These are phyloP conservation scores for Hypotaenidia philippensis DNA, from an alignment of 2,797 vertebrate species.

Conservation along the genomic window DNA sequence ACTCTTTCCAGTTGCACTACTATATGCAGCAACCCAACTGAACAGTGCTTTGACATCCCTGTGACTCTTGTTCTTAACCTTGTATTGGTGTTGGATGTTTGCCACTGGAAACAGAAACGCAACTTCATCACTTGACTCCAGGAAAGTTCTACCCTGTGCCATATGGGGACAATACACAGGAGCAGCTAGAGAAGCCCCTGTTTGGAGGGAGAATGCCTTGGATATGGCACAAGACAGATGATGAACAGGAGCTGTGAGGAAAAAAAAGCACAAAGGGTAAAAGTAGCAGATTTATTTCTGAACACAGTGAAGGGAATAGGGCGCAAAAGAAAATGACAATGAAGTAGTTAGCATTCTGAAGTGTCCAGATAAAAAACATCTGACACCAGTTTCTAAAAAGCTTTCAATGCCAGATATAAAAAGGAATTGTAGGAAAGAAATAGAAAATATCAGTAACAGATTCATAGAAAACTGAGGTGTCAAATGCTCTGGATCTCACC, in stretches of 20 bases:
- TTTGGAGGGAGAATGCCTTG: not conserved
- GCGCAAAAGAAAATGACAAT: not conserved
- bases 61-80: constrained; percentile 16
- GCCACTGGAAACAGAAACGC: constrained; percentile 69
- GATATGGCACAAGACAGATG: not conserved
- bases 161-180: constrained; percentile 42
- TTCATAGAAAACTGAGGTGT: not conserved
- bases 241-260: not conserved
- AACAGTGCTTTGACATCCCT: constrained; percentile 9
- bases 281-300: not conserved
- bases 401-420: not conserved
- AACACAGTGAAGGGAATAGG: not conserved
- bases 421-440: not conserved
- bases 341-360: not conserved
- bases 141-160: constrained; percentile 37
- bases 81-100: constrained; percentile 4
- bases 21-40: constrained; percentile 9
- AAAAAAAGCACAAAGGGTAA: not conserved
- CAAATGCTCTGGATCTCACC: not conserved
- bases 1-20: constrained; percentile 61
- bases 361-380: not conserved
- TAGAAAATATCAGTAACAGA: not conserved
- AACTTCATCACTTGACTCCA: constrained; percentile 62
- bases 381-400: not conserved
- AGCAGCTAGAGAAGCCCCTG: not conserved